These are phyloP conservation scores for Caiman crocodilus DNA, from an alignment of 2,797 vertebrate genomes.

Conservation along the genomic window DNA sequence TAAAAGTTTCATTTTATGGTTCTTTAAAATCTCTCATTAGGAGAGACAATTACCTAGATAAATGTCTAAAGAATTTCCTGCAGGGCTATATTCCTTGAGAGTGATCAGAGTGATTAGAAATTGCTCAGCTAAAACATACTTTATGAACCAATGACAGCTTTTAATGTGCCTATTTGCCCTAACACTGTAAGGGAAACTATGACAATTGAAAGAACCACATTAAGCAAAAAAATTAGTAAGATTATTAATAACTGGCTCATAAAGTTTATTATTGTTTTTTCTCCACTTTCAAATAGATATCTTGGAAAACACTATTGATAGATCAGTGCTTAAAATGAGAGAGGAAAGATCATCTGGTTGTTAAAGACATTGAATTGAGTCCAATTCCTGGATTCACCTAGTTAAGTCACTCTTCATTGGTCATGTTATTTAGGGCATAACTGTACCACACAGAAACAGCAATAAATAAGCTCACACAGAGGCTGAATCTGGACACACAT, in stretches of 20 bases:
- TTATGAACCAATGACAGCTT: neutral
- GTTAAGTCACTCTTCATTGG: neutral
- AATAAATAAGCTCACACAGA: too few species aligned
- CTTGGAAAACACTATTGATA: neutral
- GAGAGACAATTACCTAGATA: neutral
- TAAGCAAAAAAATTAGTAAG: neutral
- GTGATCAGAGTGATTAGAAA: neutral
- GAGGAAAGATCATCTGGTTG: neutral
- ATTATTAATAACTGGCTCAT: neutral
- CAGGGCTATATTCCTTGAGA: neutral
- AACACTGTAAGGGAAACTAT: neutral
- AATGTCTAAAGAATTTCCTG: constrained; percentile 1
- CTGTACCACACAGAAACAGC: too few species aligned
- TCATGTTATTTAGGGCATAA: too few species aligned
- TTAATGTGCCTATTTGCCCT: neutral
- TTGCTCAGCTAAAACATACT: neutral
- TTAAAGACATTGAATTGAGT: neutral
- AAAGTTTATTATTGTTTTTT: neutral
- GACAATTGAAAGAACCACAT: neutral
- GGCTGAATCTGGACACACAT: too few species aligned
- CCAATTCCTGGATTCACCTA: neutral
- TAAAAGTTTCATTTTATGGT: neutral
- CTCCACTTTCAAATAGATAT: neutral
- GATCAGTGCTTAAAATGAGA: neutral
- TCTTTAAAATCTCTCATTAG: neutral